Conservation (phyloP, 2,797 vertebrate species). For the Halcyon leucocephala region DNA sequence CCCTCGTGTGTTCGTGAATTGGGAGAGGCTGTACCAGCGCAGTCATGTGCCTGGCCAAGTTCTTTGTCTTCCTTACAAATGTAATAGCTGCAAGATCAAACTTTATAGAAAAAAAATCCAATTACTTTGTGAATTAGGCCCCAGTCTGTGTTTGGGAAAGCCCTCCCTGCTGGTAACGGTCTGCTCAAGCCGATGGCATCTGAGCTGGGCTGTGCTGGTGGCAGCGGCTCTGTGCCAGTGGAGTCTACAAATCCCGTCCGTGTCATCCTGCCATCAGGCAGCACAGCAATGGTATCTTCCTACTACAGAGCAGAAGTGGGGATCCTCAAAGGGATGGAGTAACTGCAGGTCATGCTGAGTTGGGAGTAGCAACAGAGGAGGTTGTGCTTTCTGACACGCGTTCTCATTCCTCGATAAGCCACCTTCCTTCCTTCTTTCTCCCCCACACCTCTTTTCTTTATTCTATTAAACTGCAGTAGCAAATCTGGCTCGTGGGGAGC, state of each 20-base stretch:
- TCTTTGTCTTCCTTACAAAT: background rate
- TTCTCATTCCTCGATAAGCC: background rate
- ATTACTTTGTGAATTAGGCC: background rate
- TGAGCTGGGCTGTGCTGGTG: background rate
- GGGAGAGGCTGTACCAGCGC: background rate
- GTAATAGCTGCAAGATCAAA: background rate
- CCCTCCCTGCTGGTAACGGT: accelerated
- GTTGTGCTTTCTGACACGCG: background rate
- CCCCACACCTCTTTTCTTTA: background rate
- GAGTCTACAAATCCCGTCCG: accelerated
- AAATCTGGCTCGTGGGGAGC: background rate
- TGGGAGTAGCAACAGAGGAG: background rate
- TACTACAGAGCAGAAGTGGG: background rate
- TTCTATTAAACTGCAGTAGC: background rate
- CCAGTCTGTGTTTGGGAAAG: background rate
- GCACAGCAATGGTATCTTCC: background rate
- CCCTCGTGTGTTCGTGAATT: slow-evolving; percentile 38
- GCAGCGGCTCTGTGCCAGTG: background rate
- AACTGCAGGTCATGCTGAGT: background rate
- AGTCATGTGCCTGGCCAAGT: background rate
- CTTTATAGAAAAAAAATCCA: background rate
- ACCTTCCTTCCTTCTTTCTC: background rate
- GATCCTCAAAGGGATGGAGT: background rate
- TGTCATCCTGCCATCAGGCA: background rate
- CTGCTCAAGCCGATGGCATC: accelerated